These are phyloP conservation scores for Xanthorhoe designata DNA, from an alignment of 2,888 invertebrate species.

Conservation along the genomic window DNA sequence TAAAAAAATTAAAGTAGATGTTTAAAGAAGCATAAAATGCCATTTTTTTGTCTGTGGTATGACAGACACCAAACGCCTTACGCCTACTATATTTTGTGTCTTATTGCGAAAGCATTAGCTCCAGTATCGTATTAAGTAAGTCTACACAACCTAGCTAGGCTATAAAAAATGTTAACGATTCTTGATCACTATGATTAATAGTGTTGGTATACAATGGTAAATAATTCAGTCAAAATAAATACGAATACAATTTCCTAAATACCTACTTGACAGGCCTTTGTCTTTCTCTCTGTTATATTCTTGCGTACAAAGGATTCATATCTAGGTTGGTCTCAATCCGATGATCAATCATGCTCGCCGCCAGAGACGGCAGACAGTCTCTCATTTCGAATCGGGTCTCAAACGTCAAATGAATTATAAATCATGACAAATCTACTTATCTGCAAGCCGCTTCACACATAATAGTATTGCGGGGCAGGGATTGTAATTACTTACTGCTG, in stretches of 20 bases:
- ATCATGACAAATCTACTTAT: slow-evolving; percentile 11
- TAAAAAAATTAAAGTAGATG: no score
- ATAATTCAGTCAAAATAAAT: no score
- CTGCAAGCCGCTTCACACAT: neutral
- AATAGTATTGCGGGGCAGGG: neutral
- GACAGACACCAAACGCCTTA: no score
- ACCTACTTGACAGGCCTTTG: neutral
- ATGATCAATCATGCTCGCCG: slow-evolving; percentile 9
- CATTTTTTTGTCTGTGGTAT: no score
- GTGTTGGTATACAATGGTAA: no score
- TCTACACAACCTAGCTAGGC: no score
- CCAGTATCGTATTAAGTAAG: no score
- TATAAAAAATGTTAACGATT: no score
- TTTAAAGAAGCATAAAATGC: no score
- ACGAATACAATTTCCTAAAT: neutral
- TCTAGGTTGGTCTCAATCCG: neutral
- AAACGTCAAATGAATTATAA: slow-evolving; percentile 22
- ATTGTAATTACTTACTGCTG: neutral
- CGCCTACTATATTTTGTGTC: no score
- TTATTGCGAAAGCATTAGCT: no score
- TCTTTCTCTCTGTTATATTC: neutral
- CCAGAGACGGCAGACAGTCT: slow-evolving; percentile 9
- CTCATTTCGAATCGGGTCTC: neutral
- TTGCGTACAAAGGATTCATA: neutral
- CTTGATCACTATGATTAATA: no score